phyloP scores from a whole-genome alignment of 2,113 vertebrate genomes.

The Hyla sarda region DNA sequence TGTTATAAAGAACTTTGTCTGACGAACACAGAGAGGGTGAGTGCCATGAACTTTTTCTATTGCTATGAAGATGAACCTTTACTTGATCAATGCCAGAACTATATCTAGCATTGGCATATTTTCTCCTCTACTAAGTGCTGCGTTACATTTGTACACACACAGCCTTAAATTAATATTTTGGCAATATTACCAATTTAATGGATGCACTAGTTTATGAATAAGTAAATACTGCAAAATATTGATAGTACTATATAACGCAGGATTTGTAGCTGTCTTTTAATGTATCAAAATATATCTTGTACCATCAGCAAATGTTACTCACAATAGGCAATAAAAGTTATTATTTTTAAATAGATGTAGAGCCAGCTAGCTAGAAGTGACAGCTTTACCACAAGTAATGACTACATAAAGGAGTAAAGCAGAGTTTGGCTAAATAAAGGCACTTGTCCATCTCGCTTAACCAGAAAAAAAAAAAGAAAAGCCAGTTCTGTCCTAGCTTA shows the following conservation, averaged over 20 bases:
- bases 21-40: no score
- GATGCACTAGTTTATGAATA: neutral
- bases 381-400: neutral
- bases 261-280: neutral
- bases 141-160: neutral
- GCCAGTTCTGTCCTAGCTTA: neutral
- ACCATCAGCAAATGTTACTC: neutral
- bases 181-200: neutral
- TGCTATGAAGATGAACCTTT: no score
- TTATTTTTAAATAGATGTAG: neutral
- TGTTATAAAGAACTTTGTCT: no score
- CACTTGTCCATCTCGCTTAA: neutral
- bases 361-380: neutral
- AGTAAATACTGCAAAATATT: neutral
- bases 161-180: neutral
- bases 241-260: no score
- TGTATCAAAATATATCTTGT: neutral
- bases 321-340: neutral
- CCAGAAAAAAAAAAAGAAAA: neutral
- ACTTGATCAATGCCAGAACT: neutral
- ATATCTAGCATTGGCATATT: neutral
- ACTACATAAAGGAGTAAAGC: neutral
- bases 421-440: neutral
- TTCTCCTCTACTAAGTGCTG: neutral
- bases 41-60: no score